Conservation (phyloP, 2,797 vertebrate species). For the Coregonus ussuriensis region DNA sequence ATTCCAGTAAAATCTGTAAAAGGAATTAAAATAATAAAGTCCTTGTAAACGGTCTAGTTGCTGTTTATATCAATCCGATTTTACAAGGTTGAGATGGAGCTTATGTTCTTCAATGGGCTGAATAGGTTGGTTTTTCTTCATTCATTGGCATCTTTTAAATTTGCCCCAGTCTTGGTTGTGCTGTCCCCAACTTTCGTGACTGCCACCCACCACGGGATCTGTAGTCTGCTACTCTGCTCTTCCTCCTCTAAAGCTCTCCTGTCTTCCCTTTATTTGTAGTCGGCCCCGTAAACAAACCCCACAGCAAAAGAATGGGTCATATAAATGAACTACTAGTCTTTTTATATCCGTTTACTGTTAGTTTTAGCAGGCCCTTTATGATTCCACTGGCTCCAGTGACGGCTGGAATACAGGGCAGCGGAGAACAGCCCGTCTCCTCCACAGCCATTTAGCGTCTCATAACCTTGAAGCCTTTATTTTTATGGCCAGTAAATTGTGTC, state of each 20-base stretch:
- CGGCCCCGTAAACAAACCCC: constrained; percentile 57
- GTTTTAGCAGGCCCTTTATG: constrained; percentile 75
- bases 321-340: constrained; percentile 72
- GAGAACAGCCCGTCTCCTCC: constrained; percentile 66
- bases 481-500: constrained; percentile 72
- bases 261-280: too few relatives aligned
- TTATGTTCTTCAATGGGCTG: constrained; percentile 8
- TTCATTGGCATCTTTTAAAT: constrained; percentile 12
- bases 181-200: constrained; percentile 4
- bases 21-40: not conserved
- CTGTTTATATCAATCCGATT: constrained; percentile 22
- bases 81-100: constrained; percentile 22
- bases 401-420: constrained; percentile 53
- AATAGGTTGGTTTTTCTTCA: constrained; percentile 24
- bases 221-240: constrained; percentile 11
- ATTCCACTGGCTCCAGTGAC: constrained; percentile 75
- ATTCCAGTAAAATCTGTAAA: not conserved
- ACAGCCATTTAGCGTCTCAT: constrained; percentile 65
- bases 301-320: constrained; percentile 62
- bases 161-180: constrained; percentile 12
- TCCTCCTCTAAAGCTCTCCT: not conserved
- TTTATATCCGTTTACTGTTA: constrained; percentile 77
- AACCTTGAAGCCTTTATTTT: constrained; percentile 71
- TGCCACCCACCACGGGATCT: constrained; percentile 10
- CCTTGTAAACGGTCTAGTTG: constrained; percentile 6